A percentile compares a stretch with the other conserved stretches of the same genome.
Conservation (phyloP, 2,888 invertebrate species). For the Drosophila atroscutellata region DNA sequence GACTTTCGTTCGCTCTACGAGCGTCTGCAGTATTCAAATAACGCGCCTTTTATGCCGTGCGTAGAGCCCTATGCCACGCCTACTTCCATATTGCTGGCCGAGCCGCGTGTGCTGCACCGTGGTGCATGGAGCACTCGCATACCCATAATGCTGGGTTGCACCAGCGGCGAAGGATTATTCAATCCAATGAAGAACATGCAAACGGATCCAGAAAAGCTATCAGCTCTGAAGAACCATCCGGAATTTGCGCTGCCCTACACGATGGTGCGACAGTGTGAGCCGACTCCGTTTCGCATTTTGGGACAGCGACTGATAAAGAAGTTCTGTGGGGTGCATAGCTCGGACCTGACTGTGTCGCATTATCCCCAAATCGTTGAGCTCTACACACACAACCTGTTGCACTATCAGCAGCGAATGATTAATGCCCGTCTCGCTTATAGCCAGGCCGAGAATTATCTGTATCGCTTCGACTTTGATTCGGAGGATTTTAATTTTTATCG, state of each 20-base stretch:
- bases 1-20: conserved; percentile 59
- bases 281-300: conserved; percentile 40
- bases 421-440: conserved; percentile 68
- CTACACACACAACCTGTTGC: conserved; percentile 65
- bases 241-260: conserved; percentile 29
- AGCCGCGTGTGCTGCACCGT: conserved; percentile 70
- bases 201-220: conserved; percentile 18
- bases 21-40: neutral
- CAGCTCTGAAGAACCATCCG: conserved; percentile 25
- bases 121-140: conserved; percentile 80
- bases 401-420: conserved; percentile 71
- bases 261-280: conserved; percentile 14
- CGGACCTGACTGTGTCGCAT: conserved; percentile 73
- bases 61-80: conserved; percentile 75
- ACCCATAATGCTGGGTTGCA: conserved; percentile 80
- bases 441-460: conserved; percentile 77
- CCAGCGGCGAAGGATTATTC: conserved; percentile 71
- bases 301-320: conserved; percentile 62
- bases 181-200: neutral
- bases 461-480: conserved; percentile 83
- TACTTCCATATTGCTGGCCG: conserved; percentile 64
- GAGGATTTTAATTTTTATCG: conserved; percentile 80
- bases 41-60: conserved; percentile 65
- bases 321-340: conserved; percentile 52
- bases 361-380: conserved; percentile 68